Evolutionary conservation across 2,113 vertebrate species (phyloP), one percentile per base, ranked within the genome.

Genomic region (Hyperoodon ampullatus): DNA sequence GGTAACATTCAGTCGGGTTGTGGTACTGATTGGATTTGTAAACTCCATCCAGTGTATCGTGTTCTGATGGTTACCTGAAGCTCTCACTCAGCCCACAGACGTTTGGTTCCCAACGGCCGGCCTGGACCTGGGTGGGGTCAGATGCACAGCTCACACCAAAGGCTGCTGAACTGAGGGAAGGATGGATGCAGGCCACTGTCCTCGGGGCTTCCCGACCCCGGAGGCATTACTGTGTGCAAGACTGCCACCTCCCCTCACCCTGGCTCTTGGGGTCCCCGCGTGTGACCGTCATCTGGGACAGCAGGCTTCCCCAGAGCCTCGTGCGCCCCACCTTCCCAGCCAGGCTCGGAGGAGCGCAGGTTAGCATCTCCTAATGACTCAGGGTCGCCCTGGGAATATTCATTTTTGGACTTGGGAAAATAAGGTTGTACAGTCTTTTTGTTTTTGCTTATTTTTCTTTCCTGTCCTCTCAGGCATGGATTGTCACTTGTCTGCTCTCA

Each of bases 361-460:
- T n/a, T 9, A n/a, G 60, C 87, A 2, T 44, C 74, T 82, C n/a
- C 7, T 15, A 13, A 0, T 35, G 74, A 35, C 33, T 60, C 71
- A 5, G 1, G 44, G 24, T 63, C 24, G 1, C n/a, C 30, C 44
- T 3, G 10, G 66, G 66, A 77, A 15, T 44, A 47, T 14, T 68
- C n/a, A 21, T 4, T 61, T 50, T 35, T 61, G 68, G 24, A 5
- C 80, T 58, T 83, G 33, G 71, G 53, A 35, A 15, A 28, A 18
- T 9, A 16, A 0, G 28, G 44, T 11, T 39, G 30, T 39, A 11
- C 47, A 8, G 0, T 33, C 23, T 28, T 47, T 53, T 28, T 11
- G 6, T 19, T 81, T 61, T 72, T 18, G 44, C 28, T 61, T 7
- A 2, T 66, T 78, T 71, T 16, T 65, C 11, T 90, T 30, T 33